Evolutionary conservation across 2,797 vertebrate genomes (phyloP).

Genomic region (Coracias cyanogaster): DNA sequence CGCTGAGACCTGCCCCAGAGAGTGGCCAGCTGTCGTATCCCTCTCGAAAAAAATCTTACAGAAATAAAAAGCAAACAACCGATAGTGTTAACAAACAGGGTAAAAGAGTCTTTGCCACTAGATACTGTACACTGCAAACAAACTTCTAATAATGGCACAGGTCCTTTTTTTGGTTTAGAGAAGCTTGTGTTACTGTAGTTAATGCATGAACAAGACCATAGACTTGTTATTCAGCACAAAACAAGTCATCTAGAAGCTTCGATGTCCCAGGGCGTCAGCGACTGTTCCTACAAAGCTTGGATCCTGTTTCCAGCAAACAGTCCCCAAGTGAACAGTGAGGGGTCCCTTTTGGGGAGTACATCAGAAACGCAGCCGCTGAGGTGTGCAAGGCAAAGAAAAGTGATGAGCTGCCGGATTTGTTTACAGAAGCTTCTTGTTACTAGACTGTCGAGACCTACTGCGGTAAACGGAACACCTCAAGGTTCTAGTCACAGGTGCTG

Average conservation of each 20-base stretch:
- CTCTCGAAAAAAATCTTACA: not conserved
- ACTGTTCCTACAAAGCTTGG: constrained; percentile 40
- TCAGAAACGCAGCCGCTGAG: not conserved
- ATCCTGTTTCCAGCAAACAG: constrained; percentile 39
- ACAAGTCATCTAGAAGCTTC: constrained; percentile 61
- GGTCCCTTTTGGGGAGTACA: not conserved
- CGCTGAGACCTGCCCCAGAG: not conserved
- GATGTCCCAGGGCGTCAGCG: constrained; percentile 31
- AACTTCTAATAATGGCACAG: constrained; percentile 35
- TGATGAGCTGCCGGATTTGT: not conserved
- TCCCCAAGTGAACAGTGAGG: constrained; percentile 38
- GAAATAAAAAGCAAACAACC: constrained; percentile 39
- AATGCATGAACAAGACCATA: constrained; percentile 52
- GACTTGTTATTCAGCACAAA: constrained; percentile 62
- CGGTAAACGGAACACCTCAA: not conserved
- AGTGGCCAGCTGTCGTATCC: not conserved
- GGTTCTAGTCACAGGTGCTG: constrained; percentile 88
- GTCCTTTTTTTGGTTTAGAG: constrained; percentile 71
- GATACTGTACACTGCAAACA: constrained; percentile 44
- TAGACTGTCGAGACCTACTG: not conserved
- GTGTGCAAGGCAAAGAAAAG: not conserved
- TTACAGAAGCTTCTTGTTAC: not conserved
- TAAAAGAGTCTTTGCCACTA: constrained; percentile 14
- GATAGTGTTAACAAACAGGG: constrained; percentile 10
- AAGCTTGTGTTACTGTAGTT: constrained; percentile 73